Evolutionary conservation across 2,113 vertebrate species (phyloP), one percentile per base, ranked within the genome.

Genomic region (Dipodomys merriami): DNA sequence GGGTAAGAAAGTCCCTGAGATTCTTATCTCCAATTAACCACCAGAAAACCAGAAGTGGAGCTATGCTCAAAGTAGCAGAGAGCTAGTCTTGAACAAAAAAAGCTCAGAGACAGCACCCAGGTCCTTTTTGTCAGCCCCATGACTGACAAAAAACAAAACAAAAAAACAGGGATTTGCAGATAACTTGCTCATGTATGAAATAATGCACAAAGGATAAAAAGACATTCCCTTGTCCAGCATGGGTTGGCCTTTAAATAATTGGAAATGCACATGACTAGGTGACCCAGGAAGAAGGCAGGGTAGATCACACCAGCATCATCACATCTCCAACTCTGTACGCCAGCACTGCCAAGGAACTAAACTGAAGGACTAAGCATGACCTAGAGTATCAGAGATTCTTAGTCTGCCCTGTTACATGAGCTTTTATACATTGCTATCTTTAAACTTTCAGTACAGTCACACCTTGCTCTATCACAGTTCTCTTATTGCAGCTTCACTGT

Each of bases 171-270:
- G 53, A 20, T 90, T 18, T 35, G 7, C 2, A 30, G 27, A 11
- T 57, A 9, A 77, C 25, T 6, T 22, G 8, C 33, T 22, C 30
- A 1, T 15, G 57, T 49, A 5, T 16, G 18, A 60, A 79, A 88
- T 33, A 64, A 67, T 39, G 46, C 33, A 57, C 46, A 30, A 46
- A 18, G 13, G 30, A 12, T 5, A 46, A 29, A 33, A 20, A 35
- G 16, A 46, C 46, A 18, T 0, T 2, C 13, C 69, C 19, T 5
- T 20, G 8, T 35, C n/a, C 16, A 13, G 23, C 0, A 1, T 0
- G 12, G 35, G 22, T 8, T n/a, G 27, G 35, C 23, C 81, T 83
- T 80, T 57, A 72, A 29, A 22, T 22, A 44, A 60, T 33, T 16
- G 16, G 30, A 33, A 1, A 12, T 7, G 0, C 73, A 29, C 2